Evolutionary conservation across 2,888 invertebrate genomes (phyloP).

Genomic region (Platycheirus albimanus): DNA sequence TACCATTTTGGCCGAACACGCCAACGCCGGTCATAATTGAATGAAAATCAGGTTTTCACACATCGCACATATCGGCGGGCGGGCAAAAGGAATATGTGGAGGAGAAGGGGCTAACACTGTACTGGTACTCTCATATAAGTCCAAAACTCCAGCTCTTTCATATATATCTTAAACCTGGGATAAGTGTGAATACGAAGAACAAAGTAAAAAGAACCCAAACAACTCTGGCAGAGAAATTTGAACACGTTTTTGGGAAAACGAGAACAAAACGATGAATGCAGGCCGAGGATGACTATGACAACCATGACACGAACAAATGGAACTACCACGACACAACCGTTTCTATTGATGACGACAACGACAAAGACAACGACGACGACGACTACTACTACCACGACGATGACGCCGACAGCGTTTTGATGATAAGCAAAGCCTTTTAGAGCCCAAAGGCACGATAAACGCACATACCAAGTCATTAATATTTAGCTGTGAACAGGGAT

Average conservation of each 20-base stretch:
- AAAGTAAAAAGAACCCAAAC: conserved; percentile 45
- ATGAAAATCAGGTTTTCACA: conserved; percentile 59
- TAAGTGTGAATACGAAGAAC: conserved; percentile 45
- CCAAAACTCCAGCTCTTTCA: not conserved
- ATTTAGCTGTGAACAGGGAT: conserved; percentile 22
- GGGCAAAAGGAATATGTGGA: not conserved
- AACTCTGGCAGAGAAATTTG: conserved; percentile 50
- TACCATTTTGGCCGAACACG: not conserved
- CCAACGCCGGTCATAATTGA: conserved; percentile 53
- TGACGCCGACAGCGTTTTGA: conserved; percentile 39
- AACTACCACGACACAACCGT: conserved; percentile 17
- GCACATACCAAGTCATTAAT: conserved; percentile 40
- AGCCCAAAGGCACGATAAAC: conserved; percentile 42
- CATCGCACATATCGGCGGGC: conserved; percentile 11
- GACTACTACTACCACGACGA: conserved; percentile 8
- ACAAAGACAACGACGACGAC: conserved; percentile 28
- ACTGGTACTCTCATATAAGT: too few relatives aligned
- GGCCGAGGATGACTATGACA: conserved; percentile 57
- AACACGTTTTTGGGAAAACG: conserved; percentile 60
- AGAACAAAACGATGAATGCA: conserved; percentile 61
- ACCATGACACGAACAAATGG: conserved; percentile 31
- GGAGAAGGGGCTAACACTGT: too few relatives aligned
- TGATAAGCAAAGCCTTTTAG: conserved; percentile 48
- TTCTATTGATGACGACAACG: conserved; percentile 3
- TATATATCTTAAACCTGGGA: conserved; percentile 21